Evolutionary conservation across 2,888 invertebrate genomes (phyloP).

Genomic region (Drosophila pullipes): DNA sequence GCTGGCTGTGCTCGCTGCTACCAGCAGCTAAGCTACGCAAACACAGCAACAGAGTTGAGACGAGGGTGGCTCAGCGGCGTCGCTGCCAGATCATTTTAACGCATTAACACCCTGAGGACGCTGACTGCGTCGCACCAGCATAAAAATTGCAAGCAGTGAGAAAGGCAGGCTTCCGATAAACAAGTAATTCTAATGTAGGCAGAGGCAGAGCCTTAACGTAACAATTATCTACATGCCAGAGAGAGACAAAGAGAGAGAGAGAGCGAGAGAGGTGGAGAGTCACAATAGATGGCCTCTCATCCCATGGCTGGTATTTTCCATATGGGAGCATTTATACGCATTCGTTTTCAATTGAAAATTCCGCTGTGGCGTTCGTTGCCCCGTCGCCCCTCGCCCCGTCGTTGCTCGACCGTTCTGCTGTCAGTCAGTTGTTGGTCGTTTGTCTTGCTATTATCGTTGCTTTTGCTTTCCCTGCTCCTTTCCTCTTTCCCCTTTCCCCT

Average conservation of each 20-base stretch:
- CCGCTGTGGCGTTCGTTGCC: conserved; percentile 26
- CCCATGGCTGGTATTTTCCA: conserved; percentile 64
- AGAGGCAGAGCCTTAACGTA: conserved; percentile 11
- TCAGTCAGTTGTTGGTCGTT: conserved; percentile 42
- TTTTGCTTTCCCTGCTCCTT: conserved; percentile 32
- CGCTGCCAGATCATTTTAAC: conserved; percentile 48
- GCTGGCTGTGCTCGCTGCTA: conserved; percentile 13
- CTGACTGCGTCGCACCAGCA: conserved; percentile 51
- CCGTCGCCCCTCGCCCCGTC: not conserved
- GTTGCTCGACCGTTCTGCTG: conserved; percentile 1
- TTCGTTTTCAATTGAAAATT: conserved; percentile 78
- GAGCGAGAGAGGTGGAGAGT: not conserved
- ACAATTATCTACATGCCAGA: conserved; percentile 30
- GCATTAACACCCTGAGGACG: conserved; percentile 52
- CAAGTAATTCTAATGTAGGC: conserved; percentile 52
- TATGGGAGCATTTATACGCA: conserved; percentile 80
- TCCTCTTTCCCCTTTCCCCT: conserved; percentile 4
- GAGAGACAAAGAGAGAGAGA: not conserved
- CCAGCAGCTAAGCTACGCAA: conserved; percentile 30
- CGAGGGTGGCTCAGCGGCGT: conserved; percentile 48
- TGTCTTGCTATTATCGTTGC: conserved; percentile 67
- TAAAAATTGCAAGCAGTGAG: conserved; percentile 56
- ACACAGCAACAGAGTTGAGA: conserved; percentile 21
- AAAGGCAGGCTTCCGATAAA: conserved; percentile 50
- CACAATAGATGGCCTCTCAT: conserved; percentile 34